Conservation (phyloP, 2,797 vertebrate species). For the Hoplostethus atlanticus region DNA sequence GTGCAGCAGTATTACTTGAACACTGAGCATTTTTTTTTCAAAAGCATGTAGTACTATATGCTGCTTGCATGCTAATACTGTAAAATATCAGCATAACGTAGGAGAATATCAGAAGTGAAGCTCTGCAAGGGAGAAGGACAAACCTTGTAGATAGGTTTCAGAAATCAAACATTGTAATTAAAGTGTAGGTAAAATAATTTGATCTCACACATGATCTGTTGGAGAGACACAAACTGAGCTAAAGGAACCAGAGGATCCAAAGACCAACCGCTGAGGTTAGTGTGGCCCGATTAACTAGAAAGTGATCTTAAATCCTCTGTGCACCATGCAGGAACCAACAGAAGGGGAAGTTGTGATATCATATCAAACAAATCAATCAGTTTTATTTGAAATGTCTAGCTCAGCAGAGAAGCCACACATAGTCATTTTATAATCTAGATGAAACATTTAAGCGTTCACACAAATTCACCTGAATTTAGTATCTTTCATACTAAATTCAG, state of each 20-base stretch:
- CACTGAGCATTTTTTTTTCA: neutral
- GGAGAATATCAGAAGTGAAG: neutral
- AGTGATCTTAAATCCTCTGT: constrained; percentile 1
- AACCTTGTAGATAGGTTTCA: neutral
- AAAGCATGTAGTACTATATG: neutral
- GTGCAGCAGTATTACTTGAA: no score
- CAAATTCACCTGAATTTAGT: neutral
- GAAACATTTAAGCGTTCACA: neutral
- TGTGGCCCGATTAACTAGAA: constrained; percentile 30
- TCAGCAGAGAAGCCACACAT: neutral
- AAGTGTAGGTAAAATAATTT: neutral
- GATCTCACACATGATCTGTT: constrained; percentile 22
- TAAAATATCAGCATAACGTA: no score
- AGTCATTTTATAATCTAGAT: neutral
- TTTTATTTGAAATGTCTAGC: neutral
- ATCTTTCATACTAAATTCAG: no score
- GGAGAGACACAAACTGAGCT: constrained; percentile 42
- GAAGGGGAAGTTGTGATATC: neutral
- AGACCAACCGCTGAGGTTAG: constrained; percentile 26
- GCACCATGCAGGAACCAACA: neutral
- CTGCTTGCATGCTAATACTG: neutral
- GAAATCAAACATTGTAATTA: neutral
- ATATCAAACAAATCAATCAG: neutral
- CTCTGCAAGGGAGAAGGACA: neutral
- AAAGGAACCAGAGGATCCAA: neutral